phyloP scores from a whole-genome alignment of 2,888 invertebrate genomes.

The Lissocephala sabroskyi region DNA sequence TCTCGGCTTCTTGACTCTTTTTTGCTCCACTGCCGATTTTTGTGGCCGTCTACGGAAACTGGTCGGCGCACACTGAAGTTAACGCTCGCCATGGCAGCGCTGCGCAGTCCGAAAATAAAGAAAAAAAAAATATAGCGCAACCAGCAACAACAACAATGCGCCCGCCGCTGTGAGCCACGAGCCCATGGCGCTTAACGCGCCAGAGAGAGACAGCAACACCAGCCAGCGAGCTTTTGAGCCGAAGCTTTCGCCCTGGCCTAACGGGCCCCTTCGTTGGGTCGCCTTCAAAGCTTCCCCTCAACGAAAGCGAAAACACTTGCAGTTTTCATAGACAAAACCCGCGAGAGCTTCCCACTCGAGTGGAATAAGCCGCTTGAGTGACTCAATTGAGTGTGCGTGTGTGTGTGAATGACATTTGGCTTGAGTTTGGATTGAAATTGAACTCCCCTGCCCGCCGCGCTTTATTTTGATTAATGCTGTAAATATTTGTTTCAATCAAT shows the following conservation, averaged over 20 bases:
- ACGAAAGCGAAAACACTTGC: slow-evolving; percentile 68
- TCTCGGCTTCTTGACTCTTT: slow-evolving; percentile 7
- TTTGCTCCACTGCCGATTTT: slow-evolving; percentile 48
- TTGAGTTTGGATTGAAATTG: slow-evolving; percentile 26
- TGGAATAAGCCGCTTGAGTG: slow-evolving; percentile 19
- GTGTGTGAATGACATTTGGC: slow-evolving; percentile 42
- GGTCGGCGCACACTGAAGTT: slow-evolving; percentile 73
- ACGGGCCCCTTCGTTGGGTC: slow-evolving; percentile 19
- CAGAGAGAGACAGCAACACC: slow-evolving; percentile 2
- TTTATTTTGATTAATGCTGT: slow-evolving; percentile 56
- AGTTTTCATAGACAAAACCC: slow-evolving; percentile 38
- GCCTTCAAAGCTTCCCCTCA: slow-evolving; percentile 62
- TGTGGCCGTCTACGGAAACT: slow-evolving; percentile 73
- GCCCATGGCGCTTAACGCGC: not conserved
- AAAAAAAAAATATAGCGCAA: slow-evolving; percentile 49
- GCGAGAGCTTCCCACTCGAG: not conserved
- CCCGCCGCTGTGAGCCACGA: not conserved
- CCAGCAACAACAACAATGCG: slow-evolving; percentile 9
- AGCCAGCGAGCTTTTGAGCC: not conserved
- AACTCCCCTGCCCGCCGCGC: no score
- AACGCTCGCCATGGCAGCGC: slow-evolving; percentile 65
- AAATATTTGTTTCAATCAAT: slow-evolving; percentile 48
- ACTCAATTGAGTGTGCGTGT: slow-evolving; percentile 21
- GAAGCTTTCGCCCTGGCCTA: slow-evolving; percentile 12
- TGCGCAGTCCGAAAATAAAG: slow-evolving; percentile 50